Evolutionary conservation across 2,888 invertebrate genomes (phyloP).

Genomic region (Eupithecia insigniata): DNA sequence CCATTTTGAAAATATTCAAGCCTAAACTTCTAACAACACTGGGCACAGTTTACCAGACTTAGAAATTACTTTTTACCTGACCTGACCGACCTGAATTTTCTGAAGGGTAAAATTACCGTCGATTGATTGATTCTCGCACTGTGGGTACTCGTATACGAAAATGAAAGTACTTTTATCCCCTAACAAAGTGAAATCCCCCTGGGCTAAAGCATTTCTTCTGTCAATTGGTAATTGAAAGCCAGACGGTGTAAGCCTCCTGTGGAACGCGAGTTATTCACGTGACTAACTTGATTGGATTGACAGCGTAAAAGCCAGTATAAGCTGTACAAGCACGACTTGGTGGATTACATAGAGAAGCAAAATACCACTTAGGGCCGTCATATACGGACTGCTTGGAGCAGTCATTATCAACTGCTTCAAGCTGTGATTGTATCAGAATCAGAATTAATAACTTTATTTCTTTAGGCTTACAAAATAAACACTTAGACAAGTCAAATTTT

Average conservation of each 20-base stretch:
- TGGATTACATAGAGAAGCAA: background rate
- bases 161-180: slow-evolving; percentile 1
- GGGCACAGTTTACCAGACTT: background rate
- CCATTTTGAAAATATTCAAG: background rate
- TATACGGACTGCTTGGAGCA: no score
- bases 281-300: slow-evolving; percentile 13
- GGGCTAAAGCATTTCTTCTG: slow-evolving; percentile 13
- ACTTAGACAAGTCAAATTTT: no score
- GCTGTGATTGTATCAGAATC: no score
- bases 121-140: background rate
- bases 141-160: background rate
- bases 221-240: slow-evolving; percentile 23
- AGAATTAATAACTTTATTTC: no score
- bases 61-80: background rate
- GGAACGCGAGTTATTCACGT: slow-evolving; percentile 4
- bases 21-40: background rate
- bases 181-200: slow-evolving; percentile 6
- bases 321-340: background rate
- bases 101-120: background rate
- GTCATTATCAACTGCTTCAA: no score
- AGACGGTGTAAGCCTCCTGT: background rate
- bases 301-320: background rate
- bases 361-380: no score
- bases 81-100: background rate
- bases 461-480: no score